Evolutionary conservation across 2,888 invertebrate species (phyloP).

Genomic region (Drosophila gaucha): DNA sequence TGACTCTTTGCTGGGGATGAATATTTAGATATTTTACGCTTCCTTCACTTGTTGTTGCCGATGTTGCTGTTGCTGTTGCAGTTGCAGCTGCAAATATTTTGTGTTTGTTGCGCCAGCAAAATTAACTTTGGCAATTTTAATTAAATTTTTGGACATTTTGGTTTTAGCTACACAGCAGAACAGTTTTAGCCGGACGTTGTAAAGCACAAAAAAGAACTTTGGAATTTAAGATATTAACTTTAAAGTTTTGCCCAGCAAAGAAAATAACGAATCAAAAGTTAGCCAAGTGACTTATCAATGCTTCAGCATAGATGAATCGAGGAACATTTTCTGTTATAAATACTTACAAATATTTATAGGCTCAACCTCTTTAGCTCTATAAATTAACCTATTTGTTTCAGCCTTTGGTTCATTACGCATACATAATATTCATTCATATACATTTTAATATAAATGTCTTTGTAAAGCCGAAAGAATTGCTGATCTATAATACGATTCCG

Average conservation of each 20-base stretch:
- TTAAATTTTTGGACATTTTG: slow-evolving; percentile 72
- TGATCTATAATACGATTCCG: slow-evolving; percentile 16
- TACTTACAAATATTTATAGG: too few relatives aligned
- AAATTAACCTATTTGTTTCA: too few relatives aligned
- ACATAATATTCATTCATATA: too few relatives aligned
- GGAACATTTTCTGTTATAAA: too few relatives aligned
- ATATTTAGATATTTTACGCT: slow-evolving; percentile 72
- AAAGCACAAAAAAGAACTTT: slow-evolving; percentile 26
- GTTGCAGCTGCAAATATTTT: slow-evolving; percentile 37
- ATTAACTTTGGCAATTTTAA: slow-evolving; percentile 79
- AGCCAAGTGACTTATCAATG: background rate
- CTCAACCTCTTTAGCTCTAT: too few relatives aligned
- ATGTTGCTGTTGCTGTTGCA: slow-evolving; percentile 23
- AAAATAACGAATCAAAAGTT: background rate
- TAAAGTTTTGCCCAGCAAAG: slow-evolving; percentile 8
- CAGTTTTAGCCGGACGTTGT: slow-evolving; percentile 31
- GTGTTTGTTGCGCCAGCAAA: slow-evolving; percentile 46
- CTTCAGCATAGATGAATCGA: background rate
- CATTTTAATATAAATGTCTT: background rate
- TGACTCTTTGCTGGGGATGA: slow-evolving; percentile 35
- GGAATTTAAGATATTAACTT: slow-evolving; percentile 37
- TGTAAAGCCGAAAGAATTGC: background rate
- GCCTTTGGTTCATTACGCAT: too few relatives aligned
- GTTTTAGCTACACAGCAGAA: slow-evolving; percentile 59
- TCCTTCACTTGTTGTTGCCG: slow-evolving; percentile 39